A percentile compares a stretch with the other conserved stretches of the same genome.
Conservation (phyloP, 23 tunicate genomes). For the Clavelina lepadiformis region DNA sequence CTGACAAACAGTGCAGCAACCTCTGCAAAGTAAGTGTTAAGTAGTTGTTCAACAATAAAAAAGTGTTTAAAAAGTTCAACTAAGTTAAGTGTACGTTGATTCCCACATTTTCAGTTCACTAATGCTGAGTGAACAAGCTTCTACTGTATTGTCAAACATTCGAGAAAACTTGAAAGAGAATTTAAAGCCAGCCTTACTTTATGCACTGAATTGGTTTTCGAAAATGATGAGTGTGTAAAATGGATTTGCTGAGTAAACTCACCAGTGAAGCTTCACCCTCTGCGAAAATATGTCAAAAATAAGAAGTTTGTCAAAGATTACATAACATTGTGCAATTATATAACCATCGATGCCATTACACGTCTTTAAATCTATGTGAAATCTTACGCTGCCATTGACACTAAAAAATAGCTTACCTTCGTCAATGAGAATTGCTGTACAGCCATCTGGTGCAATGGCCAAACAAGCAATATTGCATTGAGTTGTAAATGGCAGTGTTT, state of each 20-base stretch:
- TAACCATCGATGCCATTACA: neutral
- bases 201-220: constrained; percentile 63
- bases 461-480: constrained; percentile 54
- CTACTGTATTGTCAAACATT: too few species aligned
- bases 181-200: constrained; percentile 12
- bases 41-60: too few species aligned
- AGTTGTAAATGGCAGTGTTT: constrained; percentile 64
- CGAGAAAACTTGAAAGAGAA: too few species aligned
- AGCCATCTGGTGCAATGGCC: constrained; percentile 78
- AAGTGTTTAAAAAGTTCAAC: too few species aligned
- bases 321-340: neutral
- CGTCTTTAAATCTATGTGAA: too few species aligned
- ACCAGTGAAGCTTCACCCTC: constrained; percentile 60
- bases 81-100: too few species aligned
- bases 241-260: constrained; percentile 61
- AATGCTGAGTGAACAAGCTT: too few species aligned
- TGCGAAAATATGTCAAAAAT: constrained; percentile 4
- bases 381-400: neutral
- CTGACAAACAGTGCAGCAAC: too few species aligned
- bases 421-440: constrained; percentile 56
- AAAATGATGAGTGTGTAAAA: constrained; percentile 55
- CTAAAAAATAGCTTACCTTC: constrained; percentile 31
- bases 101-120: too few species aligned
- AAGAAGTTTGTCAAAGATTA: neutral
- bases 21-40: too few species aligned